A percentile compares a stretch with the other conserved stretches of the same genome.
Conservation (phyloP, 1,140 invertebrate genomes). For the Lordiphosa collinella region DNA sequence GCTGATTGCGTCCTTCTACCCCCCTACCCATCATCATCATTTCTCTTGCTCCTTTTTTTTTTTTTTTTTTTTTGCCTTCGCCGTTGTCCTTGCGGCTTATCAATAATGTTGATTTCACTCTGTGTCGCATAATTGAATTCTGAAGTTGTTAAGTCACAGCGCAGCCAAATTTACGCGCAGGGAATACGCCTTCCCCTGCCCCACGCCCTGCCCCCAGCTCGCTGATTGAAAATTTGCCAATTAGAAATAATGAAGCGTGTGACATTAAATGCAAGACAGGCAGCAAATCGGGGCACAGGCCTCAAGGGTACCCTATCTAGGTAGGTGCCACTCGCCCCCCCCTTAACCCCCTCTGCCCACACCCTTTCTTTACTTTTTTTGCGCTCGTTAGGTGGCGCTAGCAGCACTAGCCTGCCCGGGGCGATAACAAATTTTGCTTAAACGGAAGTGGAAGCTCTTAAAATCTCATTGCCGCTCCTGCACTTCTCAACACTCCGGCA, state of each 20-base stretch:
- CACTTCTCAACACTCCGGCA: conserved; percentile 22
- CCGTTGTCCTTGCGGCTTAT: conserved; percentile 76
- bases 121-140: conserved; percentile 77
- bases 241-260: conserved; percentile 78
- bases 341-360: conserved; percentile 32
- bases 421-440: conserved; percentile 74
- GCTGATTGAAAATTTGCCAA: conserved; percentile 78
- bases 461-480: conserved; percentile 64
- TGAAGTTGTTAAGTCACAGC: conserved; percentile 75
- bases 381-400: conserved; percentile 8
- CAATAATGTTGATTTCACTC: conserved; percentile 78
- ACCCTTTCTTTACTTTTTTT: conserved; percentile 16
- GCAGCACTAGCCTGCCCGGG: conserved; percentile 30
- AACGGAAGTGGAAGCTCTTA: conserved; percentile 73
- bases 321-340: not conserved
- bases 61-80: conserved; percentile 7
- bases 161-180: conserved; percentile 68
- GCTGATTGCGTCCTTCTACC: conserved; percentile 31
- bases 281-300: conserved; percentile 54
- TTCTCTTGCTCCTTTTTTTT: conserved; percentile 8
- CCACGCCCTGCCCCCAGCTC: not conserved
- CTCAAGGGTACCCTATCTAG: conserved; percentile 10
- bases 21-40: conserved; percentile 3
- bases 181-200: conserved; percentile 25
- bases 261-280: conserved; percentile 78